Conservation (phyloP, 2,113 vertebrate species). For the Melanerpes formicivorus region DNA sequence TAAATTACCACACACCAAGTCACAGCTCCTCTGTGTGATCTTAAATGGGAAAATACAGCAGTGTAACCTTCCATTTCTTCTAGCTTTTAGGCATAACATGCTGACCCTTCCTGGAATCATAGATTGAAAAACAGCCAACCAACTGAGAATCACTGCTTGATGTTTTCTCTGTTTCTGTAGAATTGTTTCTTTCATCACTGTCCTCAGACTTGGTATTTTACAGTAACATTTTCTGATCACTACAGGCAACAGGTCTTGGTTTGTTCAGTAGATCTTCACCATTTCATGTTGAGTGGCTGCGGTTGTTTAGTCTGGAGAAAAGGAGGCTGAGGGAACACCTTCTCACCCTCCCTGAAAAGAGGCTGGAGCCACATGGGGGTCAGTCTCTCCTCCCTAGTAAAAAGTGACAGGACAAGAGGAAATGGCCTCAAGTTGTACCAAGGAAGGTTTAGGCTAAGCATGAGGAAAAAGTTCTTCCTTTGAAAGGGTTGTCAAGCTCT, state of each 20-base stretch:
- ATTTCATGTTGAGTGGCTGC: no score
- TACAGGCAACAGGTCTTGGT: neutral
- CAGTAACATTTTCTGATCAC: neutral
- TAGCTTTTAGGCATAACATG: neutral
- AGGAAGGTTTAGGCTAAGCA: no score
- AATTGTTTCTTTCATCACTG: neutral
- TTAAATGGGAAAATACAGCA: constrained; percentile 8
- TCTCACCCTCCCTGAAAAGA: no score
- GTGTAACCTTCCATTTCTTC: neutral
- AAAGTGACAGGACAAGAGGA: no score
- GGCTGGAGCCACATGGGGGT: no score
- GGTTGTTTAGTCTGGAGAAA: no score
- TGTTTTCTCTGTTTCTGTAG: neutral
- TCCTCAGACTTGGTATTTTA: neutral
- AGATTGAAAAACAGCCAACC: neutral
- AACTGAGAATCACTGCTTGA: neutral
- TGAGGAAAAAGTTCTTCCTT: no score
- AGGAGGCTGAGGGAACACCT: no score
- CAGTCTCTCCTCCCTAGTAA: no score
- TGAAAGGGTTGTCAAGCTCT: no score
- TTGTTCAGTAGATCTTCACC: neutral
- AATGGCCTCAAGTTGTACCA: no score
- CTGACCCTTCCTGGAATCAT: constrained; percentile 21
- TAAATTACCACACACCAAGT: neutral
- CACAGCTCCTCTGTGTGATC: neutral